Conservation (phyloP, 2,888 invertebrate genomes). For the Machimus atricapillus region DNA sequence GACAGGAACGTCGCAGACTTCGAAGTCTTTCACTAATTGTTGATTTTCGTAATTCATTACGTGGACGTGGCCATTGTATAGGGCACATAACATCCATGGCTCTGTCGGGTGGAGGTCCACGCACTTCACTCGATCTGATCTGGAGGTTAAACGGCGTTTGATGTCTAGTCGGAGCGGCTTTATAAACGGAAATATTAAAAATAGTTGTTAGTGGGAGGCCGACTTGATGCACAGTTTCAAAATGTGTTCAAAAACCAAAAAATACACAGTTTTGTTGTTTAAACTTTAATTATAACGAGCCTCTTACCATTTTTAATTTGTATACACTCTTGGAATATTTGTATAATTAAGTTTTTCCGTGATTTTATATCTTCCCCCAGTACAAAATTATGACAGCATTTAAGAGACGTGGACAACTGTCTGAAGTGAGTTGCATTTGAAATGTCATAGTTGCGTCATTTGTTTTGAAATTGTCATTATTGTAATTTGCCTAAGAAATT, state of each 20-base stretch:
- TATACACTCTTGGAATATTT: not conserved
- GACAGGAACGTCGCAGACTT: slow-evolving; percentile 96
- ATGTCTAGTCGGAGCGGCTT: slow-evolving; percentile 97
- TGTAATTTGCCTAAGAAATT: not conserved
- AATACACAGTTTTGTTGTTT: not conserved
- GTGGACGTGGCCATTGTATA: slow-evolving; percentile 99
- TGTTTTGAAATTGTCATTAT: not conserved
- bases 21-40: slow-evolving; percentile 85
- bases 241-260: not conserved
- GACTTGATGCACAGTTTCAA: not conserved
- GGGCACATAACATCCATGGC: slow-evolving; percentile 97
- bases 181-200: not conserved
- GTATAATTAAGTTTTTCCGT: not conserved
- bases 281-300: not conserved
- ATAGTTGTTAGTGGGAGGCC: not conserved
- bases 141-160: slow-evolving; percentile 94
- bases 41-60: slow-evolving; percentile 99
- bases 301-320: not conserved
- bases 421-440: not conserved
- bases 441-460: not conserved
- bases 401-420: slow-evolving; percentile 43
- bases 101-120: slow-evolving; percentile 97
- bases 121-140: slow-evolving; percentile 98
- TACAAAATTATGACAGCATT: slow-evolving; percentile 40
- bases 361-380: not conserved